Conservation (phyloP, 2,113 vertebrate genomes). For the Cavia porcellus region DNA sequence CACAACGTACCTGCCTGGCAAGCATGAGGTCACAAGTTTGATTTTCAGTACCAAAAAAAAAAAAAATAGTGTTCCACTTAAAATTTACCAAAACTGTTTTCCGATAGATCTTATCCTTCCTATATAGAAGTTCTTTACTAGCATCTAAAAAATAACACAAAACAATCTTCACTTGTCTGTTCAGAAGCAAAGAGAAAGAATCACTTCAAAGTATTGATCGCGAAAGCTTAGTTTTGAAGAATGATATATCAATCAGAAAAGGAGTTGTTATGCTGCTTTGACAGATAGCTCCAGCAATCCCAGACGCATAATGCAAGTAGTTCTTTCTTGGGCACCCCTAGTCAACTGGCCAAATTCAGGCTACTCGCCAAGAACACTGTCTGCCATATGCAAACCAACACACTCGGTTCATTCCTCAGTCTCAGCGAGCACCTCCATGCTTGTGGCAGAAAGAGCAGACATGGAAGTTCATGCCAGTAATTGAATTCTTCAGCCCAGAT, state of each 20-base stretch:
- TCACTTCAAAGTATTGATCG: constrained; percentile 25
- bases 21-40: too few relatives aligned
- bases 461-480: background rate
- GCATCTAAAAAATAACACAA: background rate
- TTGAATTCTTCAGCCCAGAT: background rate
- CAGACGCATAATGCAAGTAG: background rate
- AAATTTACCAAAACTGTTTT: constrained; percentile 31
- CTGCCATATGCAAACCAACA: background rate
- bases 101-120: constrained; percentile 33
- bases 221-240: background rate
- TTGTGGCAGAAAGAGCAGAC: background rate
- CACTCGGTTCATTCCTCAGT: background rate
- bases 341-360: background rate
- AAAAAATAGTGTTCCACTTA: too few relatives aligned
- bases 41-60: too few relatives aligned
- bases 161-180: background rate
- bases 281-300: constrained; percentile 6
- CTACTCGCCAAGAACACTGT: background rate
- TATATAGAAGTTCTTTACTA: constrained; percentile 20
- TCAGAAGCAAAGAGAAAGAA: constrained; percentile 8
- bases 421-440: background rate
- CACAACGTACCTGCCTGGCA: too few relatives aligned
- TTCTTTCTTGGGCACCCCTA: background rate
- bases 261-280: background rate
- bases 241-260: background rate